A percentile compares a stretch with the other conserved stretches of the same genome.
Conservation (phyloP, 2,888 invertebrate genomes). For the Xestia sexstrigata region DNA sequence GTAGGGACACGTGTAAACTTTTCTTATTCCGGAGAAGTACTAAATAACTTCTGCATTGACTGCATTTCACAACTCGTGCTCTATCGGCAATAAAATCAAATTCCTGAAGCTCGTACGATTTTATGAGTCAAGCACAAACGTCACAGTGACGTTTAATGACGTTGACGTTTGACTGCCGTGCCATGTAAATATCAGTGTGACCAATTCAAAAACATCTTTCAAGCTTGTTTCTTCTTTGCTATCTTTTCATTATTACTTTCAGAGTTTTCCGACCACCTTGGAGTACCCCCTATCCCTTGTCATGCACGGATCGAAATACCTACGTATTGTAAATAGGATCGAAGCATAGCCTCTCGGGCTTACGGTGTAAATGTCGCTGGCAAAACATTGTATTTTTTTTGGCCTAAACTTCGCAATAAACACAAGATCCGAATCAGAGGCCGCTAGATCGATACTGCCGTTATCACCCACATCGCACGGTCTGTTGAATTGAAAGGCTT, state of each 20-base stretch:
- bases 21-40: constrained; percentile 17
- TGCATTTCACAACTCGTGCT: constrained; percentile 14
- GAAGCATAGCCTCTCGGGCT: no score
- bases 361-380: no score
- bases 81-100: constrained; percentile 18
- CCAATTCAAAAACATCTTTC: constrained; percentile 18
- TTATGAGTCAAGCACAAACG: background rate
- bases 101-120: background rate
- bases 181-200: background rate
- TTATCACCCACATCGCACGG: no score
- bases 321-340: background rate
- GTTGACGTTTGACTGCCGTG: background rate
- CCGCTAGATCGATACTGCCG: no score
- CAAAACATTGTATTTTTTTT: no score
- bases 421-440: no score
- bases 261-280: background rate
- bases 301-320: background rate
- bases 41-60: constrained; percentile 14
- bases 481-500: no score
- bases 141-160: constrained; percentile 4
- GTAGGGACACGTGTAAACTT: constrained; percentile 30
- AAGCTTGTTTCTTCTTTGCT: background rate
- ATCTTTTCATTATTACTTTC: background rate
- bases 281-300: background rate
- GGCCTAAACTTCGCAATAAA: no score